Percentiles rank a stretch among this genome's conserved stretches.
Evolutionary conservation across 1,140 invertebrate species (phyloP).

Genomic region (Euura saliciscinereae): DNA sequence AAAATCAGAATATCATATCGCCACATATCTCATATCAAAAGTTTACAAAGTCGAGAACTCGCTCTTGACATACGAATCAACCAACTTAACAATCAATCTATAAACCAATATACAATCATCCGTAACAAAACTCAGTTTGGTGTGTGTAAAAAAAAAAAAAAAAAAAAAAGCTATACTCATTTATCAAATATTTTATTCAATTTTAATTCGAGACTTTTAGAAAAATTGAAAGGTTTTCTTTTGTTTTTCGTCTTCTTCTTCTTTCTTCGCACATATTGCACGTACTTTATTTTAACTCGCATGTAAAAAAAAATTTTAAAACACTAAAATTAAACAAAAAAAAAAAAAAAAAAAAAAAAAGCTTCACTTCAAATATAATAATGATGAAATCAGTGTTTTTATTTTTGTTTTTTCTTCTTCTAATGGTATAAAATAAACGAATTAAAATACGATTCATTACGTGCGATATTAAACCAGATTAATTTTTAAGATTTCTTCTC

Average conservation of each 20-base stretch:
- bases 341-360: constrained; percentile 10
- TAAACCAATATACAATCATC: not conserved
- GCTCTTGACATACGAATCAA: not conserved
- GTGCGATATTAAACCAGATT: too few relatives aligned
- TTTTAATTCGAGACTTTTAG: not conserved
- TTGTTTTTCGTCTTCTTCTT: constrained; percentile 9
- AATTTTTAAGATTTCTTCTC: too few relatives aligned
- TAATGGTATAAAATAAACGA: too few relatives aligned
- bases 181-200: not conserved
- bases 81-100: constrained; percentile 8
- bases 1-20: too few relatives aligned
- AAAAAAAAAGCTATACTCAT: not conserved
- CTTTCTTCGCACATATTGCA: not conserved
- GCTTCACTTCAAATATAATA: too few relatives aligned
- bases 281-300: not conserved
- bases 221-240: not conserved
- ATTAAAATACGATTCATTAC: too few relatives aligned
- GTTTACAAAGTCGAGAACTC: too few relatives aligned
- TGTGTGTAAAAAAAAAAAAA: too few relatives aligned
- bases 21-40: too few relatives aligned
- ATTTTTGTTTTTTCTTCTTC: too few relatives aligned
- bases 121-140: not conserved
- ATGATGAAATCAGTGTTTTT: too few relatives aligned
- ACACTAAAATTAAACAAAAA: not conserved
- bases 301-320: constrained; percentile 12